Conservation (phyloP, 1,140 invertebrate genomes). For the Trigoniulus corallinus region DNA sequence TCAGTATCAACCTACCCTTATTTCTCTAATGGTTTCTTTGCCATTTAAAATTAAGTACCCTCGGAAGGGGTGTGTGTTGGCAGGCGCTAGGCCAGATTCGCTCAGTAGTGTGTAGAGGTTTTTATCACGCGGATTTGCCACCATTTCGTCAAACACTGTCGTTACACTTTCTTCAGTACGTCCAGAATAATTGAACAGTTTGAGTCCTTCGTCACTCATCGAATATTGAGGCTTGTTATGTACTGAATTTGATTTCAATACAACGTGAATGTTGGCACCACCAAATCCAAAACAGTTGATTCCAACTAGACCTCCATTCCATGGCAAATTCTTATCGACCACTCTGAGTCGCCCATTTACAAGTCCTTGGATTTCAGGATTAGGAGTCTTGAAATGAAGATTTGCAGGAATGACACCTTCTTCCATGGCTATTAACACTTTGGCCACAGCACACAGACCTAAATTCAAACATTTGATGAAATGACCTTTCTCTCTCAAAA, state of each 20-base stretch:
- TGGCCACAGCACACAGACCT: neutral
- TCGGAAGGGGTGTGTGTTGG: slow-evolving; percentile 50
- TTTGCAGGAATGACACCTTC: slow-evolving; percentile 68
- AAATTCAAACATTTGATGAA: neutral
- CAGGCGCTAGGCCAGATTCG: slow-evolving; percentile 47
- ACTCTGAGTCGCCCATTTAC: slow-evolving; percentile 66
- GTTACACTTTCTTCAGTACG: slow-evolving; percentile 65
- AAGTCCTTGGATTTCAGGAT: slow-evolving; percentile 73
- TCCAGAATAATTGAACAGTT: slow-evolving; percentile 59
- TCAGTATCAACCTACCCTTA: slow-evolving; percentile 16
- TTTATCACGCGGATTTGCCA: slow-evolving; percentile 39
- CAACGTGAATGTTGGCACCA: slow-evolving; percentile 83
- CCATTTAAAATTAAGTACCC: slow-evolving; percentile 54
- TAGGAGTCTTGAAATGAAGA: slow-evolving; percentile 72
- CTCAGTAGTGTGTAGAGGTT: slow-evolving; percentile 60
- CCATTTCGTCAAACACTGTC: slow-evolving; percentile 37
- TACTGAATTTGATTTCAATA: slow-evolving; percentile 51
- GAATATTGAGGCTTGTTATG: slow-evolving; percentile 40
- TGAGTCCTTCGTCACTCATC: slow-evolving; percentile 21
- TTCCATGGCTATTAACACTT: slow-evolving; percentile 75
- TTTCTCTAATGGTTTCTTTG: slow-evolving; percentile 26
- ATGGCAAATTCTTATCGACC: slow-evolving; percentile 55
- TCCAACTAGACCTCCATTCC: slow-evolving; percentile 68
- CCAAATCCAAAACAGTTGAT: slow-evolving; percentile 96
- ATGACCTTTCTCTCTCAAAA: neutral